Evolutionary conservation across 2,113 vertebrate genomes (phyloP).

Genomic region (Baryphthengus martii): DNA sequence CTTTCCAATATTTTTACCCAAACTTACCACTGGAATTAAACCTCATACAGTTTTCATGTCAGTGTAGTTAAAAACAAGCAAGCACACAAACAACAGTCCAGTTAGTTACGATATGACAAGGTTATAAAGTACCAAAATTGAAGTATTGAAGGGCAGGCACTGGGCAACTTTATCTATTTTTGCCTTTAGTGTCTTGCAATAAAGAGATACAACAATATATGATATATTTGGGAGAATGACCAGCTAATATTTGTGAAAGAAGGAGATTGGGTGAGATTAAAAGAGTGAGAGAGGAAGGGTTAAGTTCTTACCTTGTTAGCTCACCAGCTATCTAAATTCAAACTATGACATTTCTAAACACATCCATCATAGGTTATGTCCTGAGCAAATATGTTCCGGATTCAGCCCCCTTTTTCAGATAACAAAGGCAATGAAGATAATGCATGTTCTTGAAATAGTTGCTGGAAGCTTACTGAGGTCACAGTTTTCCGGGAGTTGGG

Average conservation of each 20-base stretch:
- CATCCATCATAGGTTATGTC: conserved; percentile 51
- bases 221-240: background rate
- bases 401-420: conserved; percentile 57
- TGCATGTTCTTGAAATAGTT: conserved; percentile 64
- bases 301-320: conserved; percentile 14
- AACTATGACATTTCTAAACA: conserved; percentile 44
- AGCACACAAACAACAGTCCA: background rate
- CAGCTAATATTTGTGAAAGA: background rate
- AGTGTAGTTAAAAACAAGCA: background rate
- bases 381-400: conserved; percentile 57
- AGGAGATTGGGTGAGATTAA: background rate
- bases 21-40: background rate
- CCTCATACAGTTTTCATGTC: background rate
- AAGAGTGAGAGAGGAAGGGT: background rate
- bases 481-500: conserved; percentile 59
- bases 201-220: background rate
- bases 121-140: background rate
- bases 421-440: conserved; percentile 59
- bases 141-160: background rate
- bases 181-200: background rate
- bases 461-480: conserved; percentile 66
- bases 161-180: background rate
- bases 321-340: conserved; percentile 22
- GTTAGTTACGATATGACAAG: background rate
- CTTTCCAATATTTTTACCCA: background rate